These are phyloP conservation scores for Rhombomys opimus DNA, from an alignment of 2,113 vertebrate genomes.

Conservation along the genomic window DNA sequence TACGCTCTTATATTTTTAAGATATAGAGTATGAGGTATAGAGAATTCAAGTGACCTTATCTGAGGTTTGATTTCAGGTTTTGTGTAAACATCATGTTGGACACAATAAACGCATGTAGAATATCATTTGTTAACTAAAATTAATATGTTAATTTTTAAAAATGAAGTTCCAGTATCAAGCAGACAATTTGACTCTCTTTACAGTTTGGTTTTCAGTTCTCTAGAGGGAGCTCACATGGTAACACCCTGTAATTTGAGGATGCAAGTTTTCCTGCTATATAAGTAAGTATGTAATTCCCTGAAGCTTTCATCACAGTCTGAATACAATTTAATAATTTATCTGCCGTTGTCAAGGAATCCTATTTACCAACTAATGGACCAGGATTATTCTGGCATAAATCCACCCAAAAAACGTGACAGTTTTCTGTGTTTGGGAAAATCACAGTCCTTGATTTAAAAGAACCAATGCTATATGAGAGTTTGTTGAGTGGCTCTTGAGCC, in stretches of 20 bases:
- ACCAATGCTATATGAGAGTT: neutral
- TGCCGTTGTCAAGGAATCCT: slow-evolving; percentile 17
- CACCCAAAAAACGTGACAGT: neutral
- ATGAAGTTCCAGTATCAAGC: neutral
- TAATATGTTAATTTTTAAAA: neutral
- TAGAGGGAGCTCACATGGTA: slow-evolving; percentile 59
- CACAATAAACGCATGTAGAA: neutral
- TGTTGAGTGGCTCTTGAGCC: neutral
- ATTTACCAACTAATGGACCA: slow-evolving; percentile 25
- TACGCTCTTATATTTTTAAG: neutral
- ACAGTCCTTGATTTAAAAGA: slow-evolving; percentile 37
- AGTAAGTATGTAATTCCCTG: slow-evolving; percentile 54
- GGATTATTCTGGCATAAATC: neutral
- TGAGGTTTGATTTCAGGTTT: neutral
- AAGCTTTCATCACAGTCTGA: slow-evolving; percentile 55
- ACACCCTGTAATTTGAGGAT: slow-evolving; percentile 57
- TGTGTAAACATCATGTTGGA: neutral
- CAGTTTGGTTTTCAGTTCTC: slow-evolving; percentile 58
- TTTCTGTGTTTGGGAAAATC: neutral
- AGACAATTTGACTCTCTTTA: slow-evolving; percentile 37
- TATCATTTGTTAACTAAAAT: neutral
- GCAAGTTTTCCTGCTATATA: slow-evolving; percentile 48
- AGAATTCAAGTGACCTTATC: neutral
- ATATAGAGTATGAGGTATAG: neutral
- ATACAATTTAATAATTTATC: slow-evolving; percentile 59